Evolutionary conservation across 1,140 invertebrate genomes (phyloP).

Genomic region (Campoletis sonorensis): DNA sequence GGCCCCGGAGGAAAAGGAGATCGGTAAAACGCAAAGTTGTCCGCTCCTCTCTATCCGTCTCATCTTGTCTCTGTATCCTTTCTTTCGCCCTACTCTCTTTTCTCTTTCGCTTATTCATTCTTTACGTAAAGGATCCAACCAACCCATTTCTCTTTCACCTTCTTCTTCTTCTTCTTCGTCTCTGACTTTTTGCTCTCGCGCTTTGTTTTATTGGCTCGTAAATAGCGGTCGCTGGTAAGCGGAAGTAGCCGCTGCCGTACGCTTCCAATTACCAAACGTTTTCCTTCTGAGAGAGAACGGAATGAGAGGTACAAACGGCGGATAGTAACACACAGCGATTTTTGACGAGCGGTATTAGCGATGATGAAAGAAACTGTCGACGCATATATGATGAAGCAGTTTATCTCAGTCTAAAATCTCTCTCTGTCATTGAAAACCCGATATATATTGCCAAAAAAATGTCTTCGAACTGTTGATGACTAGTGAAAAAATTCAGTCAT

Average conservation of each 20-base stretch:
- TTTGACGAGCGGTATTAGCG: constrained; percentile 13
- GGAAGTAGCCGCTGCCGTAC: constrained; percentile 58
- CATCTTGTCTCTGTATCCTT: constrained; percentile 12
- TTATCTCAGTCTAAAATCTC: too few species aligned
- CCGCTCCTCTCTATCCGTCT: constrained; percentile 28
- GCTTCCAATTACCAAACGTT: constrained; percentile 59
- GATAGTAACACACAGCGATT: background rate
- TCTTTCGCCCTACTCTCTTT: constrained; percentile 31
- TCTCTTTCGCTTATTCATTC: constrained; percentile 41
- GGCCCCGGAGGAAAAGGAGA: constrained; percentile 20
- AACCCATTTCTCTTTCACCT: constrained; percentile 1
- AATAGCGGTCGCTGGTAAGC: constrained; percentile 57
- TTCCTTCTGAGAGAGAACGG: constrained; percentile 45
- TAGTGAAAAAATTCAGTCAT: too few species aligned
- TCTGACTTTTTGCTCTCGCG: constrained; percentile 37
- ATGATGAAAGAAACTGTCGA: constrained; percentile 35
- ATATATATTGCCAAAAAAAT: too few species aligned
- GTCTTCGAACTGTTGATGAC: too few species aligned
- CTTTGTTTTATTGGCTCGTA: constrained; percentile 67
- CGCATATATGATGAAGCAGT: too few species aligned
- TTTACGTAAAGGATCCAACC: constrained; percentile 45
- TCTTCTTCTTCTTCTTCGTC: constrained; percentile 40
- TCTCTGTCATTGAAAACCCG: too few species aligned
- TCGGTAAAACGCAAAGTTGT: constrained; percentile 24
- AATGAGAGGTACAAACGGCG: constrained; percentile 18